These are phyloP conservation scores for Anarhynchus alexandrinus DNA, from an alignment of 2,113 vertebrate genomes.

Conservation along the genomic window DNA sequence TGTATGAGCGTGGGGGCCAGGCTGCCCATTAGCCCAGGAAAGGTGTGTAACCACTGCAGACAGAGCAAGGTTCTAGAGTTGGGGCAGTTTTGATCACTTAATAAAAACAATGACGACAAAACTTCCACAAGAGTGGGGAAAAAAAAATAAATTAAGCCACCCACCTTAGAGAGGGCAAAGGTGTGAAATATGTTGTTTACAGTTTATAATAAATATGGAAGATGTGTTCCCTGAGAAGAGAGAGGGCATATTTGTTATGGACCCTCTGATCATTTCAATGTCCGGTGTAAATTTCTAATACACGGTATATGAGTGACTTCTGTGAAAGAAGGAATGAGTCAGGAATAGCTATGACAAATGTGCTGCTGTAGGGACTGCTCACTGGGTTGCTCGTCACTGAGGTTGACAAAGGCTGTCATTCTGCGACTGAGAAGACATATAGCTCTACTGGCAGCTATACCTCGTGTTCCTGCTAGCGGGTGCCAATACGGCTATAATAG, in stretches of 20 bases:
- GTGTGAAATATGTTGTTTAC: background rate
- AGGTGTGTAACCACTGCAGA: background rate
- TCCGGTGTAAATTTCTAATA: background rate
- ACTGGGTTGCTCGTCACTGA: background rate
- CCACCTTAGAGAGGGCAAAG: background rate
- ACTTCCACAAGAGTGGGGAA: background rate
- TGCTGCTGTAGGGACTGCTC: background rate
- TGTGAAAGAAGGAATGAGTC: background rate
- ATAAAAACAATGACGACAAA: background rate
- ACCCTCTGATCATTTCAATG: accelerated
- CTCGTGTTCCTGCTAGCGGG: background rate
- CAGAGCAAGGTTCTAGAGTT: background rate
- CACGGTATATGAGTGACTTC: background rate
- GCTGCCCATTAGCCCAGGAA: background rate
- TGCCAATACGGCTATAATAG: accelerated
- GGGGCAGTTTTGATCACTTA: background rate
- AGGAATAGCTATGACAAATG: background rate
- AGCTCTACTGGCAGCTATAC: background rate
- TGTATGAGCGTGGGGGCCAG: accelerated
- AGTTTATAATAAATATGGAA: background rate
- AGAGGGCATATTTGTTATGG: background rate
- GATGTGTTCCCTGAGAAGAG: background rate
- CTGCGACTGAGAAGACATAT: background rate
- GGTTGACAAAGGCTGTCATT: background rate
- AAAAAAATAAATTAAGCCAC: background rate